Base-by-base conservation (phyloP, 2,797 vertebrate genomes). In the Leptatherina wallacei region DNA sequence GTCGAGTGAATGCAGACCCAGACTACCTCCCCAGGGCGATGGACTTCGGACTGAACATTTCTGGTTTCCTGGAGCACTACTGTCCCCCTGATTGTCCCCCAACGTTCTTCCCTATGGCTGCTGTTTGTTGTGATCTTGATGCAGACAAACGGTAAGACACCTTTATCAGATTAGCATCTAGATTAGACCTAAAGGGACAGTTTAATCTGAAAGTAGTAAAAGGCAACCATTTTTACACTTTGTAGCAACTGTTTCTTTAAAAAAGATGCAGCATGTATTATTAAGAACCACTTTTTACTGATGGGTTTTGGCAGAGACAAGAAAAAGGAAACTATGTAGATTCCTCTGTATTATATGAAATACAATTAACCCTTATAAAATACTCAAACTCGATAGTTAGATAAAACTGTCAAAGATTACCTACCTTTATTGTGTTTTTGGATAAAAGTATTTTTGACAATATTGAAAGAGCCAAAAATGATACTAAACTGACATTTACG, bases 1-100 rank as follows among this genome's bases (percentile, higher is more conserved):
- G 98, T 58, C 94, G 96, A 71, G 98, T 99, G 81, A 98, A 96
- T 0, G 98, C 98, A 0, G 98, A 99, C 88, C 98, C 98, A 0
- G 98, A 99, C 91, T 99, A 98, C 92, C 94, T 99, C 82, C 98
- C 98, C 66, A 94, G 98, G 51, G 96, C 96, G 6, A 93, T 91
- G 14, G 97, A 99, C 90, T 99, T 99, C 0, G 98, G 98, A 63
- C 95, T 98, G 88, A 98, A 98, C 0, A 94, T 99, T 58, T 92
- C 95, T 35, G 98, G 96, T 38, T 99, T 99, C 92, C 88, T 99
- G 92, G 97, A 99, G 82, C 96, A 96, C 73, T 98, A 93, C 90
- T 99, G 96, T 69, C 97, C 98, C 16, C 73, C 94, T 0, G 70
- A 95, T 73, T 98, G 97, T 71, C 98, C 98, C 33, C 83, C 92